A percentile compares a stretch with the other conserved stretches of the same genome.
phyloP scores from a whole-genome alignment of 2,113 vertebrate species.

The Sinosuthora webbiana region DNA sequence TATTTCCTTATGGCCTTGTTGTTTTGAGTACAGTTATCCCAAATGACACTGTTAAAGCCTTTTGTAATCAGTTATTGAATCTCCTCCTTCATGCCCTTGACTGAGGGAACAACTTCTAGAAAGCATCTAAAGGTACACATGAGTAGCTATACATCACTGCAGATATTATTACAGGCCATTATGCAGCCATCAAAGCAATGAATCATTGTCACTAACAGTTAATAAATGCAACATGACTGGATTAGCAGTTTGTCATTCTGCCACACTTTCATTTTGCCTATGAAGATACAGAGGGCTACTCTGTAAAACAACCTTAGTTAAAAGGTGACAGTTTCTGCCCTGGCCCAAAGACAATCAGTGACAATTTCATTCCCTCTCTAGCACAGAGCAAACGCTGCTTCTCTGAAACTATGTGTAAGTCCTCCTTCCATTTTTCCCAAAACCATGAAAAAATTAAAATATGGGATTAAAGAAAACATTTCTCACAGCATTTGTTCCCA shows the following conservation, averaged over 20 bases:
- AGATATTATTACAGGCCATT: neutral
- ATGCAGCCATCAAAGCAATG: neutral
- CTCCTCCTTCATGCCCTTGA: neutral
- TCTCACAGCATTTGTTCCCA: neutral
- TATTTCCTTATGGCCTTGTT: neutral
- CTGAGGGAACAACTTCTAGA: neutral
- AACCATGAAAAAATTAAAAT: neutral
- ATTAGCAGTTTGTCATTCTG: neutral
- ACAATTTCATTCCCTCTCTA: neutral
- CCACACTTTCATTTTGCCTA: neutral
- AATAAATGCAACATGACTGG: neutral
- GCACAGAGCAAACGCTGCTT: neutral
- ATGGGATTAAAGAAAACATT: neutral
- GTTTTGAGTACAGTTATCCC: neutral
- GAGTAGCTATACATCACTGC: neutral
- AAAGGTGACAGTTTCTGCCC: neutral
- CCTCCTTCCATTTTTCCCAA: neutral
- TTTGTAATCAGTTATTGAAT: neutral
- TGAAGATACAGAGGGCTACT: neutral
- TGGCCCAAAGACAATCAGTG: neutral
- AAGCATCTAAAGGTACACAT: neutral
- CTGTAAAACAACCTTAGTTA: neutral
- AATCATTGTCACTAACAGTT: neutral
- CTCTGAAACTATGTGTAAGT: neutral
- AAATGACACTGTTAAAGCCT: neutral